Percentiles rank a stretch among this genome's conserved stretches.
These are phyloP conservation scores for Pelobates cultripes DNA, from an alignment of 2,797 vertebrate genomes.

Conservation along the genomic window DNA sequence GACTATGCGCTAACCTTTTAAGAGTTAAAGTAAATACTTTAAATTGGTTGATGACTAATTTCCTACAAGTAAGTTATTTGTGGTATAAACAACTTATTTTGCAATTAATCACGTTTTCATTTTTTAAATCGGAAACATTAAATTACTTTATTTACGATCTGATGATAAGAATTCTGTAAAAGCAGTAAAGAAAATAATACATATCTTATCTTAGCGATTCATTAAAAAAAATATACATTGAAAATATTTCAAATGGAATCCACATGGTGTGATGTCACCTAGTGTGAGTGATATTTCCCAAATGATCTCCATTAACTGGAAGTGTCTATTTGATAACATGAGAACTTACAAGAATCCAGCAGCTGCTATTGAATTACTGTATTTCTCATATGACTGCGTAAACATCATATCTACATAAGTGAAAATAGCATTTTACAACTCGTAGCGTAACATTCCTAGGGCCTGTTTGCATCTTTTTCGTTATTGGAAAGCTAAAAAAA, in stretches of 20 bases:
- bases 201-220: not conserved
- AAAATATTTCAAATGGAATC: not conserved
- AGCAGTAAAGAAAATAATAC: not conserved
- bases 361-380: conserved; percentile 14
- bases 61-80: no score
- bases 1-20: no score
- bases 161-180: not conserved
- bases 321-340: not conserved
- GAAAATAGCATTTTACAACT: not conserved
- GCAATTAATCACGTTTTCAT: no score
- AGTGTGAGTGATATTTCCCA: not conserved
- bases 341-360: not conserved
- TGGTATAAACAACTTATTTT: no score
- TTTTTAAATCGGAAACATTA: not conserved
- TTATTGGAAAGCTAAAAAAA: no score
- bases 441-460: no score
- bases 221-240: not conserved
- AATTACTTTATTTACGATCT: not conserved
- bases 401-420: not conserved
- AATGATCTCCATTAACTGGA: not conserved
- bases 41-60: no score
- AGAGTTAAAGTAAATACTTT: no score
- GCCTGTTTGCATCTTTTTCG: no score
- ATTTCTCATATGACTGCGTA: not conserved
- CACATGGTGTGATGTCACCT: not conserved